A percentile compares a stretch with the other conserved stretches of the same genome.
Conservation (phyloP, 2,113 vertebrate species). For the Vulpes lagopus region DNA sequence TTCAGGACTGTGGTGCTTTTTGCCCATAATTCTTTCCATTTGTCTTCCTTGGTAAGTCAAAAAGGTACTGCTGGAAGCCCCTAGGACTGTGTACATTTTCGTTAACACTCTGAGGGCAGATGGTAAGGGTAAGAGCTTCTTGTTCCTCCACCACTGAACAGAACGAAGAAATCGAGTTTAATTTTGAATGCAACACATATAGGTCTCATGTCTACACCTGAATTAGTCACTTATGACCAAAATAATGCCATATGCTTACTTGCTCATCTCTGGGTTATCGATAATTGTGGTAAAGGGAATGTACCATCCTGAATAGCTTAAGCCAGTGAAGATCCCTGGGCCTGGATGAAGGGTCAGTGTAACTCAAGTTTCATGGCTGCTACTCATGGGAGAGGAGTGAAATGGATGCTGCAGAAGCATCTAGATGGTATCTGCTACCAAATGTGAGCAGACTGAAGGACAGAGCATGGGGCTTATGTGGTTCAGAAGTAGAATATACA, state of each 20-base stretch:
- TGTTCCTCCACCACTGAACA: not conserved
- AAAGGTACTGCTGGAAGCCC: not conserved
- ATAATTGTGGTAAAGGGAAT: not conserved
- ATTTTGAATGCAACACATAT: constrained; percentile 26
- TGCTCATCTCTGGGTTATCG: not conserved
- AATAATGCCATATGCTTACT: not conserved
- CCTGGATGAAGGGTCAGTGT: not conserved
- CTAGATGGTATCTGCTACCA: too few relatives aligned
- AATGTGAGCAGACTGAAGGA: not conserved
- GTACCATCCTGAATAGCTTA: not conserved
- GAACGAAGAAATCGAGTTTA: constrained; percentile 20
- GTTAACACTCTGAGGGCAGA: not conserved
- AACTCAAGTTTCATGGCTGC: not conserved
- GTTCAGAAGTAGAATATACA: not conserved
- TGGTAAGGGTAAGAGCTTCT: not conserved
- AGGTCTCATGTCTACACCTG: not conserved
- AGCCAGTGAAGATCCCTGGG: not conserved
- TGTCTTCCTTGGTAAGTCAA: not conserved
- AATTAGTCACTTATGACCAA: not conserved
- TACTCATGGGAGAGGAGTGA: not conserved
- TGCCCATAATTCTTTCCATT: not conserved
- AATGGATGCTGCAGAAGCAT: not conserved
- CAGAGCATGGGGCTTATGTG: not conserved
- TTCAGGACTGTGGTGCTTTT: not conserved
- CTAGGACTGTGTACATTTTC: not conserved